Evolutionary conservation across 2,797 vertebrate genomes (phyloP).

Genomic region (Chaetodon trifasciatus): DNA sequence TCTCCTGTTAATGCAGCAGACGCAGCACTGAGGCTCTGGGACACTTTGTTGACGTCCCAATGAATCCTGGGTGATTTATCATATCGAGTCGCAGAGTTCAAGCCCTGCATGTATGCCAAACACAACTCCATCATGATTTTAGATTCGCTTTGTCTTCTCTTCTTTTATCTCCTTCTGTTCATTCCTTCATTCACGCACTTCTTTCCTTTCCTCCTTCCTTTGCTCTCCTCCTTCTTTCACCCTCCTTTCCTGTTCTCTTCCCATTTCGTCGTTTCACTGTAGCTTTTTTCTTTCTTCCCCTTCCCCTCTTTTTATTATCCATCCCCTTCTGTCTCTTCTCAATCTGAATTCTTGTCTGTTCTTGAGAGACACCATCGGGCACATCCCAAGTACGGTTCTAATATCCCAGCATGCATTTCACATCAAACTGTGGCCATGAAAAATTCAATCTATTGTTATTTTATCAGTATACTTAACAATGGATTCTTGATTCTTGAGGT

Average conservation of each 20-base stretch:
- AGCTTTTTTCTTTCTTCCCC: neutral
- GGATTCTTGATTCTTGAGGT: no score
- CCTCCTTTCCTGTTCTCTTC: neutral
- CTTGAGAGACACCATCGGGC: slow-evolving; percentile 38
- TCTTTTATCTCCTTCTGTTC: neutral
- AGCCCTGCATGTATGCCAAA: slow-evolving; percentile 35
- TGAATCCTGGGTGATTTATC: slow-evolving; percentile 76
- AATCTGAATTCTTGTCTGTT: slow-evolving; percentile 21
- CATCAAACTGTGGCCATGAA: neutral
- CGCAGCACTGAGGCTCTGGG: slow-evolving; percentile 62
- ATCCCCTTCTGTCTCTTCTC: slow-evolving; percentile 13
- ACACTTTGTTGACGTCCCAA: slow-evolving; percentile 67
- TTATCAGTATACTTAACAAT: no score
- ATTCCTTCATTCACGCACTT: neutral
- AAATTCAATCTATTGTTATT: neutral
- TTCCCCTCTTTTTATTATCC: neutral
- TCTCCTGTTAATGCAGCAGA: slow-evolving; percentile 69
- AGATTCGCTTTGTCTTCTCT: neutral
- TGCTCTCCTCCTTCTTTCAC: neutral
- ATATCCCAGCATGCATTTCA: neutral
- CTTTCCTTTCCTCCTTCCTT: neutral
- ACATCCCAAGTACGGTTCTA: slow-evolving; percentile 4
- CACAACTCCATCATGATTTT: slow-evolving; percentile 53
- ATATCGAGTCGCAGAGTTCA: slow-evolving; percentile 51
- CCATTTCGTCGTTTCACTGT: neutral